These are phyloP conservation scores for Ptiloglossa arizonensis DNA, from an alignment of 1,140 invertebrate genomes.

Conservation along the genomic window DNA sequence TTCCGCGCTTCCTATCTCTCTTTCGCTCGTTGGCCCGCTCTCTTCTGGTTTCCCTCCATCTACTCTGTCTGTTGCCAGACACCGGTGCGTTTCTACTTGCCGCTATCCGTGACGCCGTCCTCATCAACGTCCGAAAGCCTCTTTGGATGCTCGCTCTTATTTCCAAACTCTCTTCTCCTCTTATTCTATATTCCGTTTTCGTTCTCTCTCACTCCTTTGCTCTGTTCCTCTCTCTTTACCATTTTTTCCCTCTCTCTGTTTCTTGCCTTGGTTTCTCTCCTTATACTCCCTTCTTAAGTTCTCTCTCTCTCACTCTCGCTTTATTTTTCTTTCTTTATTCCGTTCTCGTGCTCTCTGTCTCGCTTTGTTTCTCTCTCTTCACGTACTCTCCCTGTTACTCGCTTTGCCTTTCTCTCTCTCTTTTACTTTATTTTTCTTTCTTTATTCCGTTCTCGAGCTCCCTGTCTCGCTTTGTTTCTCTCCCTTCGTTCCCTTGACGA, in stretches of 20 bases:
- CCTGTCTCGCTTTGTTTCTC: too few relatives aligned
- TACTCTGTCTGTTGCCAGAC: too few relatives aligned
- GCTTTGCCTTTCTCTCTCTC: too few relatives aligned
- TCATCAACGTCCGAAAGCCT: constrained; percentile 40
- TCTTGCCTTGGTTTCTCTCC: neutral
- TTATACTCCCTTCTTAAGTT: constrained; percentile 12
- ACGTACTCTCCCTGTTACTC: too few relatives aligned
- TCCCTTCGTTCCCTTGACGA: too few relatives aligned
- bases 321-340: neutral
- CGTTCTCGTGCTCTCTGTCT: constrained; percentile 12
- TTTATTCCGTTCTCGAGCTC: too few relatives aligned
- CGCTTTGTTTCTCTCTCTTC: neutral
- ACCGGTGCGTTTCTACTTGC: constrained; percentile 1
- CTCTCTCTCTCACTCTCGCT: neutral
- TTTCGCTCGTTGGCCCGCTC: too few relatives aligned
- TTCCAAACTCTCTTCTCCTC: neutral
- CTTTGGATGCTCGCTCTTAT: constrained; percentile 8
- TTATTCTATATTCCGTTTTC: too few relatives aligned
- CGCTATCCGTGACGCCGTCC: constrained; percentile 11
- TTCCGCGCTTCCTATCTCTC: neutral
- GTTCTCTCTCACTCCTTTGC: too few relatives aligned
- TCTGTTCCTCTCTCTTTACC: too few relatives aligned
- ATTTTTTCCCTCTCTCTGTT: neutral
- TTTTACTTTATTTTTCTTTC: too few relatives aligned
- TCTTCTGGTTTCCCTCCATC: too few relatives aligned